These are phyloP conservation scores for Chlamydotis undulata DNA, from an alignment of 2,113 vertebrate species.

Conservation along the genomic window DNA sequence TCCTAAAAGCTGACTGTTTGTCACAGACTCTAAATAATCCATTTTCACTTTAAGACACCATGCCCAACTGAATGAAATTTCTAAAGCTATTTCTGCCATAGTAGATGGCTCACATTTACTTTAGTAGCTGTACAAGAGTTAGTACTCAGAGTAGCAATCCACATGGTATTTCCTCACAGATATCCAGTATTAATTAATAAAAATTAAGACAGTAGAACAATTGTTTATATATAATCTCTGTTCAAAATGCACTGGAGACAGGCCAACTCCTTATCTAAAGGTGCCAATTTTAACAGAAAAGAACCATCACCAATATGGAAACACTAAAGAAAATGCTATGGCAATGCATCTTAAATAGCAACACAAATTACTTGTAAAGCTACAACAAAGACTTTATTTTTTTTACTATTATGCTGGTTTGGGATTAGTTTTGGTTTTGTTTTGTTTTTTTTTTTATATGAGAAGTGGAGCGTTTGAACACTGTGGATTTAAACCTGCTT, in stretches of 20 bases:
- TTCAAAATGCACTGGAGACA: not conserved
- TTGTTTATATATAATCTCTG: not conserved
- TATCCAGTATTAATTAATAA: not conserved
- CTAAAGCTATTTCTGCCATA: slow-evolving; percentile 1
- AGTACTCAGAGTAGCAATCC: not conserved
- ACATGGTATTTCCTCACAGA: not conserved
- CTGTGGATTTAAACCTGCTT: not conserved
- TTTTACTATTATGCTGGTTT: not conserved
- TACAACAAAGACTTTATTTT: not conserved
- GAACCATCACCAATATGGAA: not conserved
- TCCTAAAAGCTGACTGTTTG: not conserved
- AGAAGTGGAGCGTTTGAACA: not conserved
- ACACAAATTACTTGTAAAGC: not conserved
- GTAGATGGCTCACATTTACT: not conserved
- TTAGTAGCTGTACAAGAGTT: not conserved
- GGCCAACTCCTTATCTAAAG: not conserved
- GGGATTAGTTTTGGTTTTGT: not conserved
- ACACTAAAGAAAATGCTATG: not conserved
- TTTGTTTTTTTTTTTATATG: not conserved
- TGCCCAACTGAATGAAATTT: not conserved
- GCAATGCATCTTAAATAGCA: not conserved
- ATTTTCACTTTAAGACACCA: not conserved
- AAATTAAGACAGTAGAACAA: not conserved
- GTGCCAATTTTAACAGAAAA: not conserved
- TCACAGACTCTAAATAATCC: not conserved